Percentiles rank a stretch among this genome's conserved stretches.
phyloP scores from a whole-genome alignment of 2,888 invertebrate genomes.

The Caenorhabditis macrosperma region DNA sequence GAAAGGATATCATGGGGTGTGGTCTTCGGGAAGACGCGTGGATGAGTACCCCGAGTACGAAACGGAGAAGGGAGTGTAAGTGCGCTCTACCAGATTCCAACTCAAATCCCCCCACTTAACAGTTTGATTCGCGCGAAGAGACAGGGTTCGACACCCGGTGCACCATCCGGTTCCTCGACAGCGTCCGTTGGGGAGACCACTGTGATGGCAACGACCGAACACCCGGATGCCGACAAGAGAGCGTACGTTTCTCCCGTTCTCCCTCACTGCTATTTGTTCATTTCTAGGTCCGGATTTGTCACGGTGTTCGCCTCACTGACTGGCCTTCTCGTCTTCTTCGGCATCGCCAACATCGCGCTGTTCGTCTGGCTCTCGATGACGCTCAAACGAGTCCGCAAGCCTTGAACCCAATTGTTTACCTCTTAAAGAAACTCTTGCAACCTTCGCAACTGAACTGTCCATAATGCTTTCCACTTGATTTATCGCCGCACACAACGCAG shows the following conservation, averaged over 20 bases:
- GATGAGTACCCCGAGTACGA: constrained; percentile 35
- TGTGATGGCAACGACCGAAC: not conserved
- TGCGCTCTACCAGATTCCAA: too few species aligned
- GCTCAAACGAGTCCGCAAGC: constrained; percentile 20
- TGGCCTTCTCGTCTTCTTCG: constrained; percentile 8
- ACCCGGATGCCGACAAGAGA: not conserved
- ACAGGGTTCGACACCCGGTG: not conserved
- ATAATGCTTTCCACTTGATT: constrained; percentile 71
- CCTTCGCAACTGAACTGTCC: constrained; percentile 77
- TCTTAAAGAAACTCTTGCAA: constrained; percentile 72
- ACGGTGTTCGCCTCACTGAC: constrained; percentile 5
- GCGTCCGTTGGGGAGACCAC: not conserved
- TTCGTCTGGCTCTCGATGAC: constrained; percentile 36
- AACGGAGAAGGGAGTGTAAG: constrained; percentile 27
- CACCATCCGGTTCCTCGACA: not conserved
- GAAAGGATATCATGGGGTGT: constrained; percentile 8
- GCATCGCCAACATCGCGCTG: constrained; percentile 20
- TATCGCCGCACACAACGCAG: constrained; percentile 79
- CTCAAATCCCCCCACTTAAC: not conserved
- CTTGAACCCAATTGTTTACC: constrained; percentile 13
- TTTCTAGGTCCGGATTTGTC: constrained; percentile 32
- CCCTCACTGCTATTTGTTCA: too few species aligned
- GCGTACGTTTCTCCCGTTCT: too few species aligned
- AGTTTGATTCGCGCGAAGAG: constrained; percentile 28
- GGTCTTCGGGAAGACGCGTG: not conserved